These are phyloP conservation scores for Lithosia quadra DNA, from an alignment of 2,888 invertebrate genomes.

Conservation along the genomic window DNA sequence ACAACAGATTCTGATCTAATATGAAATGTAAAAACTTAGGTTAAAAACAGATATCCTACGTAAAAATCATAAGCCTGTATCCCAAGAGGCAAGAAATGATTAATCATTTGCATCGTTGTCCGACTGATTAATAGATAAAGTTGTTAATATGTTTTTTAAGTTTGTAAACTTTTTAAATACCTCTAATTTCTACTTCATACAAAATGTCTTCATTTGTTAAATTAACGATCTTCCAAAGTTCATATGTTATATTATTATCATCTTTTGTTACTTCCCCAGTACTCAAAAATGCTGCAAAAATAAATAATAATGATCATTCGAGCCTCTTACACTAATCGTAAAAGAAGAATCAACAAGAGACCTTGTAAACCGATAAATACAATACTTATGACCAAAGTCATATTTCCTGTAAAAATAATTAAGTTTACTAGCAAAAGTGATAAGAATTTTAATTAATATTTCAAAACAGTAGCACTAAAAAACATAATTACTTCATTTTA, in stretches of 20 bases:
- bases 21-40: too few species aligned
- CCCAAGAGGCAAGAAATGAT: too few species aligned
- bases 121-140: too few species aligned
- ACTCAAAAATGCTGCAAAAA: background rate
- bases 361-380: background rate
- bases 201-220: conserved; percentile 5
- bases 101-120: too few species aligned
- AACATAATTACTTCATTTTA: background rate
- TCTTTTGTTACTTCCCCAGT: background rate
- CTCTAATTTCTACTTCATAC: conserved; percentile 5
- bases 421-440: background rate
- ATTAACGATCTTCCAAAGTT: conserved; percentile 12
- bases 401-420: conserved; percentile 12
- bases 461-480: background rate
- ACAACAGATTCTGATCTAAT: too few species aligned
- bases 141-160: too few species aligned
- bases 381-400: conserved; percentile 7
- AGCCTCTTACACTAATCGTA: too few species aligned
- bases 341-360: background rate
- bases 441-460: conserved; percentile 8
- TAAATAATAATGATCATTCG: background rate
- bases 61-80: too few species aligned
- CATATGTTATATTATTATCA: background rate
- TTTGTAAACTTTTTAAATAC: background rate
- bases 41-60: too few species aligned